Base-by-base conservation (phyloP, 2,113 vertebrate genomes). In the Clarias batrachus region DNA sequence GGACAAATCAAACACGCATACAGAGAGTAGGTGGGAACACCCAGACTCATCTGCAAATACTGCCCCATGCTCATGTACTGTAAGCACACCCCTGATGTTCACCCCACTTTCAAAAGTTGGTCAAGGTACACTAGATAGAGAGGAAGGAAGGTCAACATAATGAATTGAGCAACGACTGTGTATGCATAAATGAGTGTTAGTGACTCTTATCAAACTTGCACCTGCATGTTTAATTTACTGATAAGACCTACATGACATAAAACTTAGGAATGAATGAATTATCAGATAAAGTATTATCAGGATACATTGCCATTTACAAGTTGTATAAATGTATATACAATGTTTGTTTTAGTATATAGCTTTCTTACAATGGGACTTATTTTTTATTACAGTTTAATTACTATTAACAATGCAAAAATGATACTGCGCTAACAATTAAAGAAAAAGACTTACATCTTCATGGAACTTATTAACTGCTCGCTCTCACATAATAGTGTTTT, bases 61-160 rank as follows among this genome's bases (percentile, higher is more conserved):
- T 68, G 23, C 17, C 83, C 1, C 11, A 52, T 76, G 56, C 71
- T 76, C 23, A 78, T 37, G 59, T 48, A 48, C 48, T 48, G 48
- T 33, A 33, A 80, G 19, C 74, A 79, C 80, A 65, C 60, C 83
- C 56, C 30, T 71, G 37, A 56, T 57, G 60, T 56, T 41, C 70
- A 87, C 73, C 62, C 70, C 70, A 82, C 19, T 14, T 79, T 71
- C 73, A 70, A 33, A 74, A 48, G 52, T 23, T 86, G 81, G 77
- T 84, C 89, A 90, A 89, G 83, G 88, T 85, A 63, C 85, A 81
- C 33, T 62, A 21, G 19, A 13, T 5, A 81, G 3, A 59, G 10
- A 7, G 27, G 11, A 81, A 80, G 7, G 11, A 52, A 11, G 63
- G 63, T 66, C 13, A 63, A 17, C 9, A 57, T 56, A 30, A 79